phyloP scores from a whole-genome alignment of 2,113 vertebrate species.

The Nerophis ophidion region DNA sequence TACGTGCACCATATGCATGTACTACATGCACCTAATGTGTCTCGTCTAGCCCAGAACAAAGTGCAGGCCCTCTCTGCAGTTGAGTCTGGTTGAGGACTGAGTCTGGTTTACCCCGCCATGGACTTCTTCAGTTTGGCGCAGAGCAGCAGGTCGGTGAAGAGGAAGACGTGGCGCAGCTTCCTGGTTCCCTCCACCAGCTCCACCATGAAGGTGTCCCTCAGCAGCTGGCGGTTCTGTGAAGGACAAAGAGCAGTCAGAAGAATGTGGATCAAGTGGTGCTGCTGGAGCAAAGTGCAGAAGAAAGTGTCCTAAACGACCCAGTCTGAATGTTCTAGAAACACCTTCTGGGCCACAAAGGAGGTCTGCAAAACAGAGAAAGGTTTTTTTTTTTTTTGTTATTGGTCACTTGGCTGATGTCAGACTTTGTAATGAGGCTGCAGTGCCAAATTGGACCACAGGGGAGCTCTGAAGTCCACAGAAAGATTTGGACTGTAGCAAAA shows the following conservation, averaged over 20 bases:
- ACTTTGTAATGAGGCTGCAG: constrained; percentile 58
- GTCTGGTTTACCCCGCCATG: constrained; percentile 83
- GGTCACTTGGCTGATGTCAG: constrained; percentile 55
- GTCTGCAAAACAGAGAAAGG: not conserved
- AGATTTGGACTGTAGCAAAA: constrained; percentile 3
- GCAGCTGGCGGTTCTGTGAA: constrained; percentile 86
- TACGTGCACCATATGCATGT: too few species aligned
- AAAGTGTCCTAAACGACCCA: too few species aligned
- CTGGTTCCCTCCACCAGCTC: constrained; percentile 93
- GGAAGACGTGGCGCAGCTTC: constrained; percentile 93
- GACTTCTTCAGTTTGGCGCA: constrained; percentile 98
- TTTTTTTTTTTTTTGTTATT: not conserved
- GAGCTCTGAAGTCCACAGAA: constrained; percentile 49
- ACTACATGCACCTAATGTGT: too few species aligned
- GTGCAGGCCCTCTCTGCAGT: too few species aligned
- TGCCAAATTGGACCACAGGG: constrained; percentile 45
- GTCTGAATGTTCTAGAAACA: not conserved
- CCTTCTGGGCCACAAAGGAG: not conserved
- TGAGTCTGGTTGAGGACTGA: too few species aligned
- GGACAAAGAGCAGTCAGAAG: not conserved
- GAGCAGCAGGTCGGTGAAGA: constrained; percentile 93
- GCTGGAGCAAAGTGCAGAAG: too few species aligned
- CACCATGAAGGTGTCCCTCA: constrained; percentile 98
- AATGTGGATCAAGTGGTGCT: too few species aligned
- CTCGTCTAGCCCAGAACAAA: too few species aligned